A percentile compares a stretch with the other conserved stretches of the same genome.
These are phyloP conservation scores for Podarcis cretensis DNA, from an alignment of 2,113 vertebrate species.

Conservation along the genomic window DNA sequence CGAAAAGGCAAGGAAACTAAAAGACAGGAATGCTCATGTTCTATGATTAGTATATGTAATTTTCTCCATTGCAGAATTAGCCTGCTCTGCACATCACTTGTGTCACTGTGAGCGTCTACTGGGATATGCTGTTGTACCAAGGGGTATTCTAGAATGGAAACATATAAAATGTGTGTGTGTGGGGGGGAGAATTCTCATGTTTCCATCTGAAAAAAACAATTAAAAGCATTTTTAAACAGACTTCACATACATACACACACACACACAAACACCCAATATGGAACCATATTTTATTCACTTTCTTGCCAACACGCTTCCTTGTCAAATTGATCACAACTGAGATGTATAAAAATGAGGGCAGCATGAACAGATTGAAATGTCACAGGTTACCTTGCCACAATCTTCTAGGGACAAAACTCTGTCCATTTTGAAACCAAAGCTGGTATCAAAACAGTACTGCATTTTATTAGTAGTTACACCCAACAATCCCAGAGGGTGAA, in stretches of 20 bases:
- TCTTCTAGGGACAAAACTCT: neutral
- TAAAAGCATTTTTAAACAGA: neutral
- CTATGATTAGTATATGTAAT: neutral
- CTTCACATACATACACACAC: too few relatives aligned
- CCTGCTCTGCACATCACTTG: neutral
- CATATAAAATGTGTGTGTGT: too few relatives aligned
- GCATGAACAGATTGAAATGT: neutral
- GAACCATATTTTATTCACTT: neutral
- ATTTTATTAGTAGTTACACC: conserved; percentile 3
- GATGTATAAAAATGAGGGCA: conserved; percentile 25
- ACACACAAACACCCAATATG: neutral
- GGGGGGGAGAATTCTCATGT: neutral
- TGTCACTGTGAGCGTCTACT: neutral
- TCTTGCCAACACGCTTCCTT: neutral
- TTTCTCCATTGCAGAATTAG: neutral
- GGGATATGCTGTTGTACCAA: neutral
- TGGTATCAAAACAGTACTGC: conserved; percentile 16
- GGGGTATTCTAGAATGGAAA: neutral
- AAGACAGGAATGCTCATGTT: neutral
- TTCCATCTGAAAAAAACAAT: neutral
- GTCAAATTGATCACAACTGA: neutral
- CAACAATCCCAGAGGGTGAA: neutral
- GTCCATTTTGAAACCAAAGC: neutral
- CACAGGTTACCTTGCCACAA: neutral
- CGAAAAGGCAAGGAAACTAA: conserved; percentile 27